These are phyloP conservation scores for Melanotaenia maccullochi DNA, from an alignment of 2,797 vertebrate genomes.

Conservation along the genomic window DNA sequence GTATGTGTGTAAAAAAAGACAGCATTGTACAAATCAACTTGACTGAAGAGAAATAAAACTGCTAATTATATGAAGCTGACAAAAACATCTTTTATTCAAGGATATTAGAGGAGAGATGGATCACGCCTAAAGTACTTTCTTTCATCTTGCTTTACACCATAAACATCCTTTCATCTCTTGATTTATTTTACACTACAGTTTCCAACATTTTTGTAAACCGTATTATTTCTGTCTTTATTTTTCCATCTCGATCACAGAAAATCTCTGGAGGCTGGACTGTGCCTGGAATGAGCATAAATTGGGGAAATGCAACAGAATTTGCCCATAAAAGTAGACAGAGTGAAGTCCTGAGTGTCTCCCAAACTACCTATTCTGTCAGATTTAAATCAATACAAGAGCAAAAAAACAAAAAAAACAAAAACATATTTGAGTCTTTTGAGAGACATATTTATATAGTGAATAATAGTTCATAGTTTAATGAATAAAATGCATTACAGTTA, in stretches of 20 bases:
- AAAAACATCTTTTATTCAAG: conserved; percentile 10
- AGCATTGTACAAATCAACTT: not conserved
- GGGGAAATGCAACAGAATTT: conserved; percentile 32
- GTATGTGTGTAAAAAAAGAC: not conserved
- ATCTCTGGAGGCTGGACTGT: conserved; percentile 32
- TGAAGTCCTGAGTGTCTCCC: conserved; percentile 56
- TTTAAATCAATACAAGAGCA: conserved; percentile 60
- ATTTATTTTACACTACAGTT: conserved; percentile 19
- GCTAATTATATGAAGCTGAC: conserved; percentile 7
- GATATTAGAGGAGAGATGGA: not conserved
- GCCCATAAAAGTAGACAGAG: conserved; percentile 43
- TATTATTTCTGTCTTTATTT: conserved; percentile 41
- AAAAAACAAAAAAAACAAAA: conserved; percentile 32
- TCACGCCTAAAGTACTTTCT: not conserved
- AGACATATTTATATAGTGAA: conserved; percentile 22
- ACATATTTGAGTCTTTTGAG: conserved; percentile 54
- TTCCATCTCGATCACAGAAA: conserved; percentile 25
- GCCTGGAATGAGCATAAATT: conserved; percentile 56
- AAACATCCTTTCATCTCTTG: conserved; percentile 9
- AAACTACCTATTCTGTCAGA: conserved; percentile 65
- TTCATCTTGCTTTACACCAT: conserved; percentile 6
- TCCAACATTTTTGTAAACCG: conserved; percentile 23
- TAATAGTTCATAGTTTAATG: conserved; percentile 35
- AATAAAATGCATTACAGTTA: conserved; percentile 3
- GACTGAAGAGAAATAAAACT: conserved; percentile 8